Conservation (phyloP, 2,797 vertebrate species). For the Lepilemur septentrionalis region DNA sequence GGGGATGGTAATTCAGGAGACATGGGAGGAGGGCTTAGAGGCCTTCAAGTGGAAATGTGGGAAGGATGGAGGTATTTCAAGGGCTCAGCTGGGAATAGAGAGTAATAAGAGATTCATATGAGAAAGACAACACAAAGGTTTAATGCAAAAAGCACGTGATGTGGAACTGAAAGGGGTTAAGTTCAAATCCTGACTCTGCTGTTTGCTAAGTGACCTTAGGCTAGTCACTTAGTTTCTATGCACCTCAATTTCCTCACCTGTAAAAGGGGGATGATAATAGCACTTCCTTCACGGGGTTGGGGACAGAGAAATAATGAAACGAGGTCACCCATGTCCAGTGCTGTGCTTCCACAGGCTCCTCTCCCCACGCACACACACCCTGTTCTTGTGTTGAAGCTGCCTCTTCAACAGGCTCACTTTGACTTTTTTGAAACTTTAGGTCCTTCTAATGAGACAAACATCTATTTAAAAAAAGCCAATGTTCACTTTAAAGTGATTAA, state of each 20-base stretch:
- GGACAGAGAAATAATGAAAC: background rate
- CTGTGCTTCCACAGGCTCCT: background rate
- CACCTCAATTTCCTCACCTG: background rate
- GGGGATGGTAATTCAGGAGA: background rate
- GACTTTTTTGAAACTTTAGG: background rate
- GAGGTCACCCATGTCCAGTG: background rate
- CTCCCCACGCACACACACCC: background rate
- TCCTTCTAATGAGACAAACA: background rate
- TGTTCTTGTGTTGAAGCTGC: background rate
- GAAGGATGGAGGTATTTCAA: background rate
- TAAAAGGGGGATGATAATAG: background rate
- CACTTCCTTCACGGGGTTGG: background rate
- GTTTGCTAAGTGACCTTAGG: constrained; percentile 38
- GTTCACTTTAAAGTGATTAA: background rate
- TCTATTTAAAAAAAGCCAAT: constrained; percentile 23
- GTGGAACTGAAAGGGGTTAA: background rate
- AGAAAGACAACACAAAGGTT: background rate
- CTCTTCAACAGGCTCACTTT: background rate
- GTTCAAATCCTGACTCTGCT: constrained; percentile 13
- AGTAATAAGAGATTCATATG: background rate
- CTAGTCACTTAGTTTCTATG: constrained; percentile 8
- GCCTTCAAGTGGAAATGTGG: background rate
- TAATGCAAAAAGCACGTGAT: constrained; percentile 1
- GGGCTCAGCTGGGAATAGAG: background rate
- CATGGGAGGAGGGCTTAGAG: background rate